These are phyloP conservation scores for Oryzias dopingdopingensis DNA, from an alignment of 2,797 vertebrate genomes.

Conservation along the genomic window DNA sequence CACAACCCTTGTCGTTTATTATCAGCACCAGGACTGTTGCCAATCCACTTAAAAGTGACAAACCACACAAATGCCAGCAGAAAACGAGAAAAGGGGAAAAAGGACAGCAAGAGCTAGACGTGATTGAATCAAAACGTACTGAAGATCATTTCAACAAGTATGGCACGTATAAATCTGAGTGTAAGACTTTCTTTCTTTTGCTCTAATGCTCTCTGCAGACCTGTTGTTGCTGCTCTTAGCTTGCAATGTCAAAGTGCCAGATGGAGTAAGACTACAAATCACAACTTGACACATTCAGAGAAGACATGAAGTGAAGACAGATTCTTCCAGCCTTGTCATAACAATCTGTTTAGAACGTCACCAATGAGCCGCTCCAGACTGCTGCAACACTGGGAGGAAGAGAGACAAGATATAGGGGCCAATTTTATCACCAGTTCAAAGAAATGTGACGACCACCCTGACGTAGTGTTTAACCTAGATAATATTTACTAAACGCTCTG, in stretches of 20 bases:
- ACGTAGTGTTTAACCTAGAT: too few relatives aligned
- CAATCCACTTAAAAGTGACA: slow-evolving; percentile 30
- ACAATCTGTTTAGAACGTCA: slow-evolving; percentile 24
- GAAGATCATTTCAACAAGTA: slow-evolving; percentile 48
- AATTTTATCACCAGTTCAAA: background rate
- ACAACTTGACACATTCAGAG: slow-evolving; percentile 50
- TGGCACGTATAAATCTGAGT: slow-evolving; percentile 68
- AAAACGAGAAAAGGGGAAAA: slow-evolving; percentile 13
- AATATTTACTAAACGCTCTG: too few relatives aligned
- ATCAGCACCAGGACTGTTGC: slow-evolving; percentile 46
- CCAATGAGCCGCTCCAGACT: background rate
- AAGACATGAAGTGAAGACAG: slow-evolving; percentile 39
- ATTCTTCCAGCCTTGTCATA: slow-evolving; percentile 11
- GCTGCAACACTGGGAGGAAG: background rate
- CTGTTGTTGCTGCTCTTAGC: slow-evolving; percentile 61
- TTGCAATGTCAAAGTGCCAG: slow-evolving; percentile 56
- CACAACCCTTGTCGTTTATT: slow-evolving; percentile 61
- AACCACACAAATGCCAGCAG: slow-evolving; percentile 21
- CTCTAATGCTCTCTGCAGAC: slow-evolving; percentile 74
- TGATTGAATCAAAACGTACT: slow-evolving; percentile 36
- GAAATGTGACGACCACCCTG: background rate
- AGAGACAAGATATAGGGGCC: background rate
- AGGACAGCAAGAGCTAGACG: slow-evolving; percentile 30
- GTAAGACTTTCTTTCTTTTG: slow-evolving; percentile 28
- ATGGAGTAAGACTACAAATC: slow-evolving; percentile 61